A percentile compares a stretch with the other conserved stretches of the same genome.
phyloP scores from a whole-genome alignment of 2,113 vertebrate species.

The Nibea coibor region DNA sequence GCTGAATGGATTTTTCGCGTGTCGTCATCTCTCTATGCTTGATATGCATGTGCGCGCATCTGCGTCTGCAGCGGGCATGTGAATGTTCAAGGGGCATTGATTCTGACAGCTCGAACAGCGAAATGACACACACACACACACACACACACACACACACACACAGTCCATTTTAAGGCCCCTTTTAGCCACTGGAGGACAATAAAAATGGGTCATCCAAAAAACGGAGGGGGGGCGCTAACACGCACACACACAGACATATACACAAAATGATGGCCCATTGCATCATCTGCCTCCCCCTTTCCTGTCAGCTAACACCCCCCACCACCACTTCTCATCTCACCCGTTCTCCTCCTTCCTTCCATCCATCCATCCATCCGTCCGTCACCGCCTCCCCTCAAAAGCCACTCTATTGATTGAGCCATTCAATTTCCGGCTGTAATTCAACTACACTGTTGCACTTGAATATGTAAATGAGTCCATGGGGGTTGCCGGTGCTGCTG shows the following conservation, averaged over 20 bases:
- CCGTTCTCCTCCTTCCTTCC: slow-evolving; percentile 13
- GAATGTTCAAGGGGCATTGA: slow-evolving; percentile 12
- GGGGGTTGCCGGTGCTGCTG: slow-evolving; percentile 64
- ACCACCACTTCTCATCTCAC: background rate
- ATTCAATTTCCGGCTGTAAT: slow-evolving; percentile 78
- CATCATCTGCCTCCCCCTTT: slow-evolving; percentile 60
- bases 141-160: background rate
- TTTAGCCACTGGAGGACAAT: slow-evolving; percentile 58
- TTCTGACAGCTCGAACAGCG: slow-evolving; percentile 33
- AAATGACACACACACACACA: slow-evolving; percentile 43
- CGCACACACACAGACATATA: slow-evolving; percentile 24
- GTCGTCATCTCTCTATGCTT: background rate
- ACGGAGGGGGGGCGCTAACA: slow-evolving; percentile 9
- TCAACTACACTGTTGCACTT: slow-evolving; percentile 75
- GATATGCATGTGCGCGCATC: background rate
- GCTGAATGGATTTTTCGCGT: slow-evolving; percentile 1
- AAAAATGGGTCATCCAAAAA: slow-evolving; percentile 57
- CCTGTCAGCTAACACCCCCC: slow-evolving; percentile 29
- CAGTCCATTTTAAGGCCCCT: slow-evolving; percentile 32
- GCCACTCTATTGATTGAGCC: slow-evolving; percentile 74
- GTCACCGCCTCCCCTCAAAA: slow-evolving; percentile 4
- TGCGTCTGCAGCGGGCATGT: slow-evolving; percentile 4
- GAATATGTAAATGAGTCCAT: slow-evolving; percentile 75
- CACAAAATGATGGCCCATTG: slow-evolving; percentile 56
- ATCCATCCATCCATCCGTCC: background rate